A percentile compares a stretch with the other conserved stretches of the same genome.
phyloP scores from a whole-genome alignment of 37 sponge, comb jelly and placozoan species.

The Ianthella basta region DNA sequence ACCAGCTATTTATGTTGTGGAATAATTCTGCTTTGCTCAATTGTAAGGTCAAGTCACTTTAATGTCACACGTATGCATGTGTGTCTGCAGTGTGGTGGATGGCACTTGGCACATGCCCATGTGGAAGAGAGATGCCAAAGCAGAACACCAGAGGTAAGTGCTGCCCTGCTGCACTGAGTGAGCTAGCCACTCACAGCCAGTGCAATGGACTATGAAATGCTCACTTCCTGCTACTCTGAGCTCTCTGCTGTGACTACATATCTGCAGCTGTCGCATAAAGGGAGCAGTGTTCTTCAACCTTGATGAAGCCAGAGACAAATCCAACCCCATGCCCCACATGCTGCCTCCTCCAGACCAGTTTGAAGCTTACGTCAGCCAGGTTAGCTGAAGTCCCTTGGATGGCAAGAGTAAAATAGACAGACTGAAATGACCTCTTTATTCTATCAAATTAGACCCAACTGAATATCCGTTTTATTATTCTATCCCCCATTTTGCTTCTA shows the following conservation, averaged over 20 bases:
- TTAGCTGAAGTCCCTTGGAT: neutral
- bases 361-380: conserved; percentile 23
- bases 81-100: conserved; percentile 36
- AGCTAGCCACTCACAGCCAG: too few species aligned
- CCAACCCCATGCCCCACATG: conserved; percentile 46
- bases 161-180: neutral
- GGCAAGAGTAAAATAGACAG: too few species aligned
- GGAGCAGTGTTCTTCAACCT: conserved; percentile 66
- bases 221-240: too few species aligned
- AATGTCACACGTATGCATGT: neutral
- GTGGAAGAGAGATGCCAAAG: conserved; percentile 63
- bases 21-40: too few species aligned
- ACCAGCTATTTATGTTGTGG: too few species aligned
- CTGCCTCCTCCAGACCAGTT: conserved; percentile 61
- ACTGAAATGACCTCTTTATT: neutral
- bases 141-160: conserved; percentile 46
- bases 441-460: neutral
- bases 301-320: conserved; percentile 27
- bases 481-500: neutral
- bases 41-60: too few species aligned
- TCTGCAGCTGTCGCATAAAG: conserved; percentile 48
- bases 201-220: too few species aligned
- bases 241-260: too few species aligned
- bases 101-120: conserved; percentile 60
- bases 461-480: neutral